These are phyloP conservation scores for Myzus persicae DNA, from an alignment of 1,140 invertebrate species.

Conservation along the genomic window DNA sequence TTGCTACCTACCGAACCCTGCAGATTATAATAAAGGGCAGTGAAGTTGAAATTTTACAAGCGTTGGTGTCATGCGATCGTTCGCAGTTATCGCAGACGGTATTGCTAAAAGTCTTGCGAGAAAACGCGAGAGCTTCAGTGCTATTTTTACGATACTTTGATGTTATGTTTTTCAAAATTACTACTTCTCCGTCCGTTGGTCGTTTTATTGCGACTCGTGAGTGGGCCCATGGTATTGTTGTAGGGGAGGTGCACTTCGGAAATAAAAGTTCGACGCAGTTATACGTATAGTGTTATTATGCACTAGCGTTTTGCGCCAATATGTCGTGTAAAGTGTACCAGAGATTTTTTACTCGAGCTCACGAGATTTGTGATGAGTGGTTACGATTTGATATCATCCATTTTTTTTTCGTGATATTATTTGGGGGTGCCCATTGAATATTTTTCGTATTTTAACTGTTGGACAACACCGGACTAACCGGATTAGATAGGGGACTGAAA, in stretches of 20 bases:
- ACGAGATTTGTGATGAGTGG: too few species aligned
- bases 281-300: too few species aligned
- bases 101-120: neutral
- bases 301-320: too few species aligned
- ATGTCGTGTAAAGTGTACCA: too few species aligned
- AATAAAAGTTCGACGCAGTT: too few species aligned
- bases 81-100: neutral
- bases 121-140: neutral
- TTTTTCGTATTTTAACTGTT: neutral
- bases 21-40: neutral
- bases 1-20: neutral
- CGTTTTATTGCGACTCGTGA: too few species aligned
- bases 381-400: neutral
- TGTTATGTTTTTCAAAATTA: neutral
- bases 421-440: neutral
- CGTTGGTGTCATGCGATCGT: too few species aligned
- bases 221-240: too few species aligned
- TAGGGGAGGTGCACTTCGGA: too few species aligned
- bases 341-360: too few species aligned
- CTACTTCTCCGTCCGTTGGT: too few species aligned
- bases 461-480: neutral
- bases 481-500: too few species aligned
- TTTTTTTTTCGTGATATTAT: neutral
- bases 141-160: neutral
- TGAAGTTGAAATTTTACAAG: neutral